A percentile compares a stretch with the other conserved stretches of the same genome.
Conservation (phyloP, 2,113 vertebrate genomes). For the Sorex araneus region DNA sequence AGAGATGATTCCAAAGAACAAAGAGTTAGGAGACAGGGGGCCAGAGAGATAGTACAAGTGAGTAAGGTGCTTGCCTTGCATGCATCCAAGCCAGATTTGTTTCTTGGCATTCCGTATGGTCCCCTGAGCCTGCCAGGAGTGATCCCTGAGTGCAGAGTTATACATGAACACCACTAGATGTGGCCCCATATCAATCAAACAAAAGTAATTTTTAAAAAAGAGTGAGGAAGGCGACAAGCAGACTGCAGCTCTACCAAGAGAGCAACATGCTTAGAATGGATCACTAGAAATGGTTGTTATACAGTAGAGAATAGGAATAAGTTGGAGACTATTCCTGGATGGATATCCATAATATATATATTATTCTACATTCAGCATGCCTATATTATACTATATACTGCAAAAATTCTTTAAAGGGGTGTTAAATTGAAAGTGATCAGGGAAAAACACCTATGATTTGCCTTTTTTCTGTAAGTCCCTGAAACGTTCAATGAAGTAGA, state of each 20-base stretch:
- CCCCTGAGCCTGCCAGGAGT: too few species aligned
- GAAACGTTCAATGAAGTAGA: neutral
- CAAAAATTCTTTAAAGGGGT: neutral
- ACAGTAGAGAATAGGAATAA: neutral
- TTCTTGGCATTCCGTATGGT: too few species aligned
- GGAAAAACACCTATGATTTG: neutral
- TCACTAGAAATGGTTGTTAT: neutral
- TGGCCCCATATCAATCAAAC: too few species aligned
- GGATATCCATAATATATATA: neutral
- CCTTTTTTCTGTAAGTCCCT: neutral
- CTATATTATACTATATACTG: neutral
- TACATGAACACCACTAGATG: too few species aligned
- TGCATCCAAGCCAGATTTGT: too few species aligned
- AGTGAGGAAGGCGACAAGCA: too few species aligned
- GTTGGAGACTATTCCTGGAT: neutral
- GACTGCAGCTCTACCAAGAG: too few species aligned
- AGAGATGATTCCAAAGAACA: neutral
- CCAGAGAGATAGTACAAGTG: too few species aligned
- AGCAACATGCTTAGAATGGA: neutral
- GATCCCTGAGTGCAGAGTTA: too few species aligned
- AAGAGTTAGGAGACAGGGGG: neutral
- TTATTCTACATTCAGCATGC: neutral
- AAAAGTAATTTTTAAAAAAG: too few species aligned
- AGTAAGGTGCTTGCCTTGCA: too few species aligned
- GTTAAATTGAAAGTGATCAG: neutral